Evolutionary conservation across 2,797 vertebrate genomes (phyloP), one percentile per base, ranked within the genome.

Genomic region (Notolepis coatsorum): DNA sequence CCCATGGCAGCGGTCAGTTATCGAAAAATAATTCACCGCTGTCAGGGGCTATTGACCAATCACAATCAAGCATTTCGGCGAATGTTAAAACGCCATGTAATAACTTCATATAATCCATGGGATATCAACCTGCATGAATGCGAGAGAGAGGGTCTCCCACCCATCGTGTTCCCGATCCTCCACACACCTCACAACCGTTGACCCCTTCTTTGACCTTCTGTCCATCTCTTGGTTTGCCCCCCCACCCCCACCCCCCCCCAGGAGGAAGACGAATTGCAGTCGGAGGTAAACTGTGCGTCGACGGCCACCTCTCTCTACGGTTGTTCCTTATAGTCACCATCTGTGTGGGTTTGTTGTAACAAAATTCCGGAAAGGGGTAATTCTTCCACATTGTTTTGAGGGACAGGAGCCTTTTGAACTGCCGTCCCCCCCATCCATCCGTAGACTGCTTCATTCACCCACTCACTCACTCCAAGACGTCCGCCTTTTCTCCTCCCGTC

Each of bases 251-350:
- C 61, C 10, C 43, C 45, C 66, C 45, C 45, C 45, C 75, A 93
- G 92, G 86, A 77, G 74, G 88, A 87, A 87, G 85, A 90, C 77
- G 91, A 89, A 70, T 91, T 90, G 82, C 80, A 84, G 54, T 84
- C 82, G 65, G 91, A 93, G 91, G 92, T 94, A 93, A 92, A n/a
- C n/a, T n/a, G 88, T 42, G 58, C 56, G 51, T 57, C 46, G 23
- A 45, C 50, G 65, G 69, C 75, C 47, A 25, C 59, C 64, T 75
- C 64, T 65, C 48, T 62, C 71, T 61, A 5, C 5, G 1, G 41
- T 66, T 71, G 56, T 46, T 68, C 64, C 61, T 12, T 54, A 15
- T 77, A 79, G 69, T 73, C 66, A 23, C 43, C 73, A 49, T 47
- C 61, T 61, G 63, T 77, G 64, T 81, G 79, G 62, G 71, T 84